Evolutionary conservation across 2,888 invertebrate species (phyloP), one percentile per base, ranked within the genome.

Genomic region (Bellardia pandia): DNA sequence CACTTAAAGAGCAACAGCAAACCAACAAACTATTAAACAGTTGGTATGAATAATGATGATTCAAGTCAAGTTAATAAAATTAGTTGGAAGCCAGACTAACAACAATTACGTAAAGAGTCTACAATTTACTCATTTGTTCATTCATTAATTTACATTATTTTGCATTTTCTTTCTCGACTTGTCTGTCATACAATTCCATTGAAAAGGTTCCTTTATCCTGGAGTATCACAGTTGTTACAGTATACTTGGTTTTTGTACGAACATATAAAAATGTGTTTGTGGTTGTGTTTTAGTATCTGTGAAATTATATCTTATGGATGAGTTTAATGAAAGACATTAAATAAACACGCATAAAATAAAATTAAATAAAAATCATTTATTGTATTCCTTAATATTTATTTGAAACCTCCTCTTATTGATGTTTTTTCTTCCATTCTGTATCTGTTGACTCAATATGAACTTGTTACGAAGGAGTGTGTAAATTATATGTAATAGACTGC

Each of bases 271-370:
- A 60, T 30, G 14, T 6, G 14, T 30, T 58, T 37, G 13, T 33
- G 33, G 13, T 8, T 40, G 40, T 40, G 9, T 2, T 9, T 16
- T 40, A 13, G 64, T 64, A 16, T 64, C 40, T 16, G 16, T 16
- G 9, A 16, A 40, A 40, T 16, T 40, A 40, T 40, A 64, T 64
- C 62, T 40, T 40, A 16, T 16, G 40, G 62, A 64, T 16, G 40
- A 40, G 40, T 9, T 64, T 64, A n/a, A 64, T 64, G 40, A 40
- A 64, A 64, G 40, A 64, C 9, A 16, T 62, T 62, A 37, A 62
- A 58, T 9, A 30, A 58, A 58, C 30, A 23, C 4, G 11, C 16
- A 60, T 8, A 4, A n/a, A 64, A n/a, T 40, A n/a, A 64, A 64
- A n/a, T 64, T 6, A 3, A 64, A 40, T 16, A n/a, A 42, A 40